A percentile compares a stretch with the other conserved stretches of the same genome.
phyloP scores from a whole-genome alignment of 2,888 invertebrate species.

The Brachypalpus laphriformis region DNA sequence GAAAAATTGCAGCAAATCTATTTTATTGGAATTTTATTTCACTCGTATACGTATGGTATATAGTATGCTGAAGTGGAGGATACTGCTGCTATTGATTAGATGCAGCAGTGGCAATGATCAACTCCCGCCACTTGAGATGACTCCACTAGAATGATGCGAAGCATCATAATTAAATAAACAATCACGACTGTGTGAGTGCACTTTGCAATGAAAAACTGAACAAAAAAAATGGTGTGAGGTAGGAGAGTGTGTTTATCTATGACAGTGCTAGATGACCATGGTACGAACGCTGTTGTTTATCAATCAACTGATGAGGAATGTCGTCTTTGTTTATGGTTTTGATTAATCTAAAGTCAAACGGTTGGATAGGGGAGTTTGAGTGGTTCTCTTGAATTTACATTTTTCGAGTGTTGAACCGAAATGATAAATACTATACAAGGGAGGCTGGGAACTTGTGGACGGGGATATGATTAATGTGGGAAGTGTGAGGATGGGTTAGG shows the following conservation, averaged over 20 bases:
- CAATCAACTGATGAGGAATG: conserved; percentile 42
- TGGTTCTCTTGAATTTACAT: conserved; percentile 7
- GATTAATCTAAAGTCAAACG: conserved; percentile 38
- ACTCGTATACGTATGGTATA: too few relatives aligned
- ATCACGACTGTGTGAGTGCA: conserved; percentile 5
- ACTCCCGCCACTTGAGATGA: neutral
- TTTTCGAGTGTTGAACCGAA: neutral
- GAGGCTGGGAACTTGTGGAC: neutral
- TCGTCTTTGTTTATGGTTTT: conserved; percentile 34
- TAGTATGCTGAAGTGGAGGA: neutral
- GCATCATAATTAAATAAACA: conserved; percentile 46
- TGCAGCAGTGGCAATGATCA: conserved; percentile 21
- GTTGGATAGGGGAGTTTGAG: neutral
- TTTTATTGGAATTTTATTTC: conserved; percentile 63
- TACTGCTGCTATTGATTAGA: conserved; percentile 21
- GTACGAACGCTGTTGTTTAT: conserved; percentile 28
- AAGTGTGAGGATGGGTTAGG: neutral
- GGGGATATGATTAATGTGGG: neutral
- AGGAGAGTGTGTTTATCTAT: conserved; percentile 1
- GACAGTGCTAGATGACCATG: conserved; percentile 53
- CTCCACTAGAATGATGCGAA: conserved; percentile 14
- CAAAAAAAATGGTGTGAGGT: conserved; percentile 5
- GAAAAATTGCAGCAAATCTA: conserved; percentile 54
- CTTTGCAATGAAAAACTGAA: neutral
- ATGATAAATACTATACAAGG: conserved; percentile 8